phyloP scores from a whole-genome alignment of 2,797 vertebrate genomes.

The Peromyscus attwateri region DNA sequence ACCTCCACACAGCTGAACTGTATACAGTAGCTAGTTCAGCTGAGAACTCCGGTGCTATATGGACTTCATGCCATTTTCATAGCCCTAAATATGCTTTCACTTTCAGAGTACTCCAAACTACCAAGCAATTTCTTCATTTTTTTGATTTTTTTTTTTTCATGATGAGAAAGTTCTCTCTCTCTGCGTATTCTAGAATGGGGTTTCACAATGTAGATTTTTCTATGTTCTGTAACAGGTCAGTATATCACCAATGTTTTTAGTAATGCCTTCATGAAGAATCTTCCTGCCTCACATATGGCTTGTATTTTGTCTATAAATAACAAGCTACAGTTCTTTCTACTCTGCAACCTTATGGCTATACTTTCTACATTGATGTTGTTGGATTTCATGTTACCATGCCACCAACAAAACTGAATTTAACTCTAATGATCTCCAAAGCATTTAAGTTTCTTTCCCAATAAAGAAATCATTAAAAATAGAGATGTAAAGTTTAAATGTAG shows the following conservation, averaged over 20 bases:
- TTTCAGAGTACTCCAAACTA: background rate
- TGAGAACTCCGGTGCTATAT: background rate
- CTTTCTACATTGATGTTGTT: background rate
- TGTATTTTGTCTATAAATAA: background rate
- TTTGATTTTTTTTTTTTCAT: slow-evolving; percentile 66
- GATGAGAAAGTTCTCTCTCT: slow-evolving; percentile 68
- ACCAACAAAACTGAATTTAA: background rate
- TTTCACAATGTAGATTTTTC: slow-evolving; percentile 62
- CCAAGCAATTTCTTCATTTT: slow-evolving; percentile 55
- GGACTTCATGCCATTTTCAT: background rate
- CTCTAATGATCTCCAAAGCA: background rate
- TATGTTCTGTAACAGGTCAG: slow-evolving; percentile 71
- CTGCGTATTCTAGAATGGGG: background rate
- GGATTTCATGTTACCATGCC: background rate
- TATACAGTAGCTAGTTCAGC: slow-evolving; percentile 6
- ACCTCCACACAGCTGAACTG: background rate
- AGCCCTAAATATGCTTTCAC: background rate
- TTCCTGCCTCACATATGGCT: background rate
- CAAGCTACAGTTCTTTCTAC: background rate
- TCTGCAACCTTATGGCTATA: background rate
- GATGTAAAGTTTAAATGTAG: background rate
- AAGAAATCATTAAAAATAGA: background rate
- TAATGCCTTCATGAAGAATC: background rate
- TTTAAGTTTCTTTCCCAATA: background rate
- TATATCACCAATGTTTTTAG: slow-evolving; percentile 5